A percentile compares a stretch with the other conserved stretches of the same genome.
Conservation (phyloP, 2,797 vertebrate genomes). For the Gila robusta region DNA sequence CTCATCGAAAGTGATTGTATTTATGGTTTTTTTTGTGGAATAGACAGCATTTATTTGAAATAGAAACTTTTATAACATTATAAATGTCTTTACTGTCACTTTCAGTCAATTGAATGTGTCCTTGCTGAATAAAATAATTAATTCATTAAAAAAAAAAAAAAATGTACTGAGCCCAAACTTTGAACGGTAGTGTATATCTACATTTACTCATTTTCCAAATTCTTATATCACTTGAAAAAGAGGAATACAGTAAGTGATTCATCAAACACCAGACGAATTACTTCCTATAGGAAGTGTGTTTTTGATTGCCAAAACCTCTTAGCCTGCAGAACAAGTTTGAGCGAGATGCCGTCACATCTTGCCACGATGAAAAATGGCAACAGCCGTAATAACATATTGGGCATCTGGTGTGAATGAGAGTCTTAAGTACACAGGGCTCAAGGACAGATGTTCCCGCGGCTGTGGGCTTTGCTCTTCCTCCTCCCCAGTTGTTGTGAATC, state of each 20-base stretch:
- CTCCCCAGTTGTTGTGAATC: slow-evolving; percentile 67
- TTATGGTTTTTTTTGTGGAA: no score
- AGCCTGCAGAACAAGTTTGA: slow-evolving; percentile 82
- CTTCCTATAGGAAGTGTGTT: slow-evolving; percentile 81
- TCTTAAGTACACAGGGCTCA: slow-evolving; percentile 72
- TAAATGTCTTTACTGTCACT: not conserved
- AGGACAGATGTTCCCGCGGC: slow-evolving; percentile 82
- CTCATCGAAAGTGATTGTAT: not conserved
- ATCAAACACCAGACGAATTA: slow-evolving; percentile 52
- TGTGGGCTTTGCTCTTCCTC: slow-evolving; percentile 66
- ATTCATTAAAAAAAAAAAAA: no score
- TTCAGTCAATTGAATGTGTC: not conserved
- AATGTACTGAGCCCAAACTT: not conserved
- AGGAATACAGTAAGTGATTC: not conserved
- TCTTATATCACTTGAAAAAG: not conserved
- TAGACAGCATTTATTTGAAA: not conserved
- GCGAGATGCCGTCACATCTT: slow-evolving; percentile 78
- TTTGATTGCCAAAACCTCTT: slow-evolving; percentile 81
- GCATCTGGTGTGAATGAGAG: slow-evolving; percentile 87
- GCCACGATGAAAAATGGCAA: slow-evolving; percentile 90
- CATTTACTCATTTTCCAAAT: not conserved
- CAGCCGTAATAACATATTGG: slow-evolving; percentile 80
- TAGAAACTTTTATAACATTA: not conserved
- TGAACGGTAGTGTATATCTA: not conserved
- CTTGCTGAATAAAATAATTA: not conserved